Evolutionary conservation across 2,888 invertebrate species (phyloP), one percentile per base, ranked within the genome.

Genomic region (Drosophila nigricruria): DNA sequence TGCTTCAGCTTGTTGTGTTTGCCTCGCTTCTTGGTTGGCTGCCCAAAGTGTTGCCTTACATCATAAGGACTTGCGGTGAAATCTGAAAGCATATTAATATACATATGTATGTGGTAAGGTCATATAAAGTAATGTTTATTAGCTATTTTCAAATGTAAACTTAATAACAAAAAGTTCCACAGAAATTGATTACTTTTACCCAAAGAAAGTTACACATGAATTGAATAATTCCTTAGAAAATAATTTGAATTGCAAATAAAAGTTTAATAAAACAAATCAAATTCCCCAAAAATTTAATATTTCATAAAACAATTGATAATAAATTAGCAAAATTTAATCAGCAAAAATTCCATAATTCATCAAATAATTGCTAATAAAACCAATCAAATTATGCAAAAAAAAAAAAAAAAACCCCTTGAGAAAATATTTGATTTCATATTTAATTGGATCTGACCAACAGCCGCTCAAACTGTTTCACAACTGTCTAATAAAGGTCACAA

Each of bases 11-110:
- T 47, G 40, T 36, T 45, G 36, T 47, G 50, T 45, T 76, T 64
- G 76, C 32, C 57, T 57, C 42, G 76, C 56, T 49, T 36, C 61
- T 66, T 59, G 45, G 38, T 36, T 62, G 70, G 34, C 64, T 47
- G 59, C 25, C 27, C 38, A 50, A 23, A 47, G 52, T 63, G 52
- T 61, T 52, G 65, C 36, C 84, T 86, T 83, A 88, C 89, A 83
- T 83, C 77, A 81, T 88, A 71, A 70, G 67, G 57, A 64, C 68
- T 53, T 49, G 40, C 45, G 50, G 25, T 53, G 8, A 20, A 16
- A 64, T 42, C 80, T 70, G 56, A 23, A 76, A 61, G 5, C 27
- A 53, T n/a, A 58, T 34, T n/a, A 23, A 40, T 18, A 42, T 16
- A 40, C 10, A 52, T 23, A 23, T 50, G 23, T 14, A 43, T 27